A percentile compares a stretch with the other conserved stretches of the same genome.
phyloP scores from a whole-genome alignment of 53 echinoderm and acorn worm genomes.

The Zoroaster sp. region DNA sequence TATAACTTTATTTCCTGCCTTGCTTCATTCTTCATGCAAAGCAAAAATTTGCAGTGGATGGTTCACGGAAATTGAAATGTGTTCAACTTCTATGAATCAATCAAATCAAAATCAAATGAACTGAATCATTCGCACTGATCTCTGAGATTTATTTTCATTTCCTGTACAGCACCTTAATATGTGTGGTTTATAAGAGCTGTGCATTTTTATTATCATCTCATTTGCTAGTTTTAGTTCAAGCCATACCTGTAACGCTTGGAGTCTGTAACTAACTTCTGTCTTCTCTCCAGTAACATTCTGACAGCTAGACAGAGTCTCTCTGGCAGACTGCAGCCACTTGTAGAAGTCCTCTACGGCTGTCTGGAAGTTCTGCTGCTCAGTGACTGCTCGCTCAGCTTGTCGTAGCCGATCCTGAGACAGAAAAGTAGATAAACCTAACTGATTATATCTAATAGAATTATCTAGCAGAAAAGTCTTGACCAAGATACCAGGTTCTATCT shows the following conservation, averaged over 20 bases:
- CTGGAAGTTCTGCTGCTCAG: conserved; percentile 71
- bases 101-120: too few species aligned
- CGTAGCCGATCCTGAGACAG: conserved; percentile 60
- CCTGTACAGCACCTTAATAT: too few species aligned
- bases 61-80: too few species aligned
- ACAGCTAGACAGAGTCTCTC: conserved; percentile 50
- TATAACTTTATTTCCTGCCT: too few species aligned
- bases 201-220: too few species aligned
- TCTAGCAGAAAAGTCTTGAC: not conserved
- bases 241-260: conserved; percentile 69
- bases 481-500: not conserved
- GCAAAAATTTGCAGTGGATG: too few species aligned
- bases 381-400: conserved; percentile 57
- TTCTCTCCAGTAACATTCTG: conserved; percentile 69
- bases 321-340: conserved; percentile 60
- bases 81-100: too few species aligned
- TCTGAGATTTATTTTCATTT: too few species aligned
- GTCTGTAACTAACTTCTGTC: conserved; percentile 50
- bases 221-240: too few species aligned
- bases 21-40: too few species aligned
- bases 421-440: not conserved
- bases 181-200: too few species aligned
- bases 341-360: conserved; percentile 62
- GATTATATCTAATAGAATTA: not conserved
- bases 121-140: too few species aligned